A percentile compares a stretch with the other conserved stretches of the same genome.
Conservation (phyloP, 2,797 vertebrate genomes). For the Knipowitschia caucasica region DNA sequence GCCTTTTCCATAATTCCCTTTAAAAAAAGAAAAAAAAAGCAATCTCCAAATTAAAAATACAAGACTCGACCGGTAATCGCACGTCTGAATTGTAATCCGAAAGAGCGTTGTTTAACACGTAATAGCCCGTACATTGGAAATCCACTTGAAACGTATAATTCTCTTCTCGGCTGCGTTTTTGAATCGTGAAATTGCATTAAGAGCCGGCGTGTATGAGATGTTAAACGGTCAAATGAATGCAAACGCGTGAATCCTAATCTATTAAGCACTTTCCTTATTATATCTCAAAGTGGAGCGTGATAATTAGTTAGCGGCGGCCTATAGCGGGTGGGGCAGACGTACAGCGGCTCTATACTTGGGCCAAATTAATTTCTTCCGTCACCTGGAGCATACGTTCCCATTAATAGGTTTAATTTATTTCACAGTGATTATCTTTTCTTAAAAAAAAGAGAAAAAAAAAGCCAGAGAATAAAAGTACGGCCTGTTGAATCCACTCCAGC, state of each 20-base stretch:
- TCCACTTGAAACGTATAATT: constrained; percentile 73
- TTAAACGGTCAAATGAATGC: constrained; percentile 76
- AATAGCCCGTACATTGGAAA: constrained; percentile 71
- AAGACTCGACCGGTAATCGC: constrained; percentile 58
- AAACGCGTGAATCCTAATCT: constrained; percentile 70
- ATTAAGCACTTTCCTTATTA: constrained; percentile 77
- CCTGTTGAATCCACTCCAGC: constrained; percentile 54
- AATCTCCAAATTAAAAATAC: constrained; percentile 56
- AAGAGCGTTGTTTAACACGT: constrained; percentile 66
- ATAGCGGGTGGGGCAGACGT: constrained; percentile 66
- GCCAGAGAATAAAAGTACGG: constrained; percentile 27
- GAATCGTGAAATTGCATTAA: constrained; percentile 74
- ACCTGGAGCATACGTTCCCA: constrained; percentile 73
- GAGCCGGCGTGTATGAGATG: constrained; percentile 64
- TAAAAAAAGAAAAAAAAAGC: constrained; percentile 62
- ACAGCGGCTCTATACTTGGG: constrained; percentile 72
- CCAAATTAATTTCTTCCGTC: constrained; percentile 77
- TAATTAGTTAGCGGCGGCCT: constrained; percentile 76
- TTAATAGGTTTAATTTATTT: constrained; percentile 78
- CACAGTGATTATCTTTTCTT: constrained; percentile 58
- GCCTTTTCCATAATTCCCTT: constrained; percentile 61
- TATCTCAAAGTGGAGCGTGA: constrained; percentile 76
- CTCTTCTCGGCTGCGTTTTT: constrained; percentile 40
- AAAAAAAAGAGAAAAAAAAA: neutral
- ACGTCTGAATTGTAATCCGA: constrained; percentile 59